These are phyloP conservation scores for Piprites chloris DNA, from an alignment of 2,113 vertebrate species.

Conservation along the genomic window DNA sequence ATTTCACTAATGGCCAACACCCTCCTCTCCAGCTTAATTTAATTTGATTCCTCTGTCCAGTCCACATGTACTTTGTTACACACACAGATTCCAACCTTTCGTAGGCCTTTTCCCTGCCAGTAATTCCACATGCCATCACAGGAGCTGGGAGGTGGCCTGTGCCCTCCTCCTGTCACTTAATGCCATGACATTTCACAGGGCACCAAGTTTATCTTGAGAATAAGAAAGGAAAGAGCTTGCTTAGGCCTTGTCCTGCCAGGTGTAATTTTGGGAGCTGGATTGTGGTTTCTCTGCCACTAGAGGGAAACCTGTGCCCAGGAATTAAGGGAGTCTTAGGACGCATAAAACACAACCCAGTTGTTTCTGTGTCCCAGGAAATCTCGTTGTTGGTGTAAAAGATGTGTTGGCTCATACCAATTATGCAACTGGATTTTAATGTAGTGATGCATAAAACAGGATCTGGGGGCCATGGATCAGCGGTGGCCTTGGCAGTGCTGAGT, in stretches of 20 bases:
- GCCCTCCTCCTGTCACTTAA: background rate
- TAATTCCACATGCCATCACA: background rate
- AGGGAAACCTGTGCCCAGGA: constrained; percentile 63
- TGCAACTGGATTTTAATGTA: background rate
- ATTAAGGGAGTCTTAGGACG: background rate
- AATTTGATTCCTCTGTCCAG: background rate
- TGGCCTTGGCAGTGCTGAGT: background rate
- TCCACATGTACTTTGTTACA: background rate
- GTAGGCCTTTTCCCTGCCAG: background rate
- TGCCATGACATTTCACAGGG: background rate
- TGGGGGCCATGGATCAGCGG: background rate
- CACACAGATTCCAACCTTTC: background rate
- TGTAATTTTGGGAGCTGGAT: background rate
- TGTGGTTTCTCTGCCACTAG: constrained; percentile 64
- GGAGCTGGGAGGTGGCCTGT: background rate
- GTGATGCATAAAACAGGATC: background rate
- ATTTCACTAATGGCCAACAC: no score
- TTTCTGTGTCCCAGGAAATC: background rate
- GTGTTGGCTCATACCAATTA: background rate
- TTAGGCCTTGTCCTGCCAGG: background rate
- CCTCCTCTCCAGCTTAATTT: background rate
- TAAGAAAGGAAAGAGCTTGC: background rate
- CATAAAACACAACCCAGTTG: background rate
- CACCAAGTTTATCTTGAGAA: background rate
- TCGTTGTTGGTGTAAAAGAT: background rate